A percentile compares a stretch with the other conserved stretches of the same genome.
These are phyloP conservation scores for Chrysotoxum bicinctum DNA, from an alignment of 2,888 invertebrate genomes.

Conservation along the genomic window DNA sequence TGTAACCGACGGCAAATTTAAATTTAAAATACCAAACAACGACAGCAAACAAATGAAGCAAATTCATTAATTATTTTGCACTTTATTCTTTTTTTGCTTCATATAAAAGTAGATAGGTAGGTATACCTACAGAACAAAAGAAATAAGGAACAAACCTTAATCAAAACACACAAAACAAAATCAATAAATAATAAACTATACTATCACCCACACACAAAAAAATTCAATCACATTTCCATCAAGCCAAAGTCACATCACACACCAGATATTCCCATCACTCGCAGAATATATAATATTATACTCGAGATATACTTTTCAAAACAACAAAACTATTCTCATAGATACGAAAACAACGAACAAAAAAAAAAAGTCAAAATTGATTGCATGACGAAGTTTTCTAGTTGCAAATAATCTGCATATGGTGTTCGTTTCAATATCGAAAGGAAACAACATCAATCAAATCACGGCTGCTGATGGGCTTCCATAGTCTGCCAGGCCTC, in stretches of 20 bases:
- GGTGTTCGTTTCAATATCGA: constrained; percentile 54
- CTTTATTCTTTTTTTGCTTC: too few species aligned
- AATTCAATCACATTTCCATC: constrained; percentile 67
- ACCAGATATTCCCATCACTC: not conserved
- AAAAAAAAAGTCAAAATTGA: constrained; percentile 7
- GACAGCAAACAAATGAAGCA: not conserved
- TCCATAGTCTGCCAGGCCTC: constrained; percentile 46
- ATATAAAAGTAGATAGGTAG: too few species aligned
- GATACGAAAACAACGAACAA: not conserved
- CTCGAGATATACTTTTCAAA: not conserved
- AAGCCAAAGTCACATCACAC: constrained; percentile 20
- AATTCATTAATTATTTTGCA: not conserved
- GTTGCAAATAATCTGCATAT: constrained; percentile 71
- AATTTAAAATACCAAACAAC: too few species aligned
- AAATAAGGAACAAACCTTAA: not conserved
- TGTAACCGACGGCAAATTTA: too few species aligned
- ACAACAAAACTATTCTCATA: constrained; percentile 27
- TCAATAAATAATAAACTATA: constrained; percentile 18
- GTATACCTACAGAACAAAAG: not conserved
- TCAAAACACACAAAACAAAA: constrained; percentile 15
- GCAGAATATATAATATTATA: not conserved
- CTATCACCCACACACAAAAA: constrained; percentile 35
- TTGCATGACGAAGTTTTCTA: constrained; percentile 45
- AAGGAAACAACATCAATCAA: constrained; percentile 68
- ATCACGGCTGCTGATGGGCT: constrained; percentile 56